Conservation (phyloP, 2,797 vertebrate genomes). For the Enteromius unitaeniatus region DNA sequence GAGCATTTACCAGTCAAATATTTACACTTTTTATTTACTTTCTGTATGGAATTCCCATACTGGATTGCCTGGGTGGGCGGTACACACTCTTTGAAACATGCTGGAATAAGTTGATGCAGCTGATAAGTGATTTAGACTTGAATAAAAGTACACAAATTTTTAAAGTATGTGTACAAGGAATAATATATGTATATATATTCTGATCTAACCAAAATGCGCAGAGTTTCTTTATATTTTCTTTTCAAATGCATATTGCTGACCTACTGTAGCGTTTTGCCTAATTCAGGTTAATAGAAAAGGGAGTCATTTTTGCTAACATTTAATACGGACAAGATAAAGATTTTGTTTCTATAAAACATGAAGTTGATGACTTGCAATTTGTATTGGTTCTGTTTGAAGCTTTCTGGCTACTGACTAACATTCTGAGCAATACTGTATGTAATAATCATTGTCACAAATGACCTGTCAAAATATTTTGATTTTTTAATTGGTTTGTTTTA, state of each 20-base stretch:
- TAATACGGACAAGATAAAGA: not conserved
- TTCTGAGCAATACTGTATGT: not conserved
- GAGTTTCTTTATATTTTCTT: not conserved
- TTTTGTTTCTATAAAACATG: not conserved
- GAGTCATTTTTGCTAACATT: conserved; percentile 11
- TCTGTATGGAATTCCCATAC: not conserved
- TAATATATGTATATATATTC: not conserved
- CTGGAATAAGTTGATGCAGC: not conserved
- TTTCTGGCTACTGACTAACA: conserved; percentile 11
- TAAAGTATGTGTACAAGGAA: conserved; percentile 10
- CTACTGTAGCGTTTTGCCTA: not conserved
- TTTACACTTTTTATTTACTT: not conserved
- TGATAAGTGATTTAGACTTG: conserved; percentile 1
- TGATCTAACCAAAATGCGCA: not conserved
- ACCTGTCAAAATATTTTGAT: conserved; percentile 31
- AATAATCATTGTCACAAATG: not conserved
- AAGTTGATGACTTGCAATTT: not conserved
- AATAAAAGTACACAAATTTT: not conserved
- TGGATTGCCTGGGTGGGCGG: not conserved
- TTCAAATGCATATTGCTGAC: not conserved
- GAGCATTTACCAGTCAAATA: conserved; percentile 4
- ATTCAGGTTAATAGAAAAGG: not conserved
- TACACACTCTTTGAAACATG: not conserved
- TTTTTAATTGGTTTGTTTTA: conserved; percentile 19
- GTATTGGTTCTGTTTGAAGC: not conserved